Evolutionary conservation across 92 coral and sea anemone species (phyloP), one percentile per base, ranked within the genome.

Genomic region (Epizoanthus stellaris): DNA sequence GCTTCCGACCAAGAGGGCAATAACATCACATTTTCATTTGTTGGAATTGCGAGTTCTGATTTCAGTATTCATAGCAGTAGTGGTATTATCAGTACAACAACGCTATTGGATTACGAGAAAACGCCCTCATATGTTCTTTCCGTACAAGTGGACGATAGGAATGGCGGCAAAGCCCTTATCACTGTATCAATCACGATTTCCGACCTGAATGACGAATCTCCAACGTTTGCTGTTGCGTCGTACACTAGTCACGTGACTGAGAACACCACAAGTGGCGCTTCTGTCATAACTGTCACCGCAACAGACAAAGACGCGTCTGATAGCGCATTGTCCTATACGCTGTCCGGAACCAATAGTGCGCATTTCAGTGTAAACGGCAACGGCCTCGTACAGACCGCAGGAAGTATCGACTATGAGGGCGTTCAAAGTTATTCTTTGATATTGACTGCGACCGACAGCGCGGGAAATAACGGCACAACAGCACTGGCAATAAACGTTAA

Each of bases 151-250:
- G 84, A 84, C 16, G 93, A 91, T 52, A 87, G 93, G 53, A 91
- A 91, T 43, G 91, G 85, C 17, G 87, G 91, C 20, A 91, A 91
- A 85, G 76, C 81, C 71, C 72, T 85, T 16, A 36, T 88, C 17
- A 88, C 80, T n/a, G 87, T 85, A 16, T 81, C 80, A n/a, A 82
- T 93, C 21, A 73, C 84, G 3, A 77, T 93, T 4, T 58, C 45
- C 14, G 95, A 93, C 76, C 90, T 93, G 23, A 93, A 93, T 81
- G 98, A 93, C 73, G 95, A 93, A 43, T 15, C 43, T 1, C 98
- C 98, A 11, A 53, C 76, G 73, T 93, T 93, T 86, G 89, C 60
- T 61, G 89, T 89, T 53, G 86, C 89, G 17, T 76, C 87, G 39
- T 93, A 93, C 83, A 88, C 85, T 63, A 88, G 94, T 67, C 91